Conservation (phyloP, 2,113 vertebrate species). For the Oceanodroma tethys region DNA sequence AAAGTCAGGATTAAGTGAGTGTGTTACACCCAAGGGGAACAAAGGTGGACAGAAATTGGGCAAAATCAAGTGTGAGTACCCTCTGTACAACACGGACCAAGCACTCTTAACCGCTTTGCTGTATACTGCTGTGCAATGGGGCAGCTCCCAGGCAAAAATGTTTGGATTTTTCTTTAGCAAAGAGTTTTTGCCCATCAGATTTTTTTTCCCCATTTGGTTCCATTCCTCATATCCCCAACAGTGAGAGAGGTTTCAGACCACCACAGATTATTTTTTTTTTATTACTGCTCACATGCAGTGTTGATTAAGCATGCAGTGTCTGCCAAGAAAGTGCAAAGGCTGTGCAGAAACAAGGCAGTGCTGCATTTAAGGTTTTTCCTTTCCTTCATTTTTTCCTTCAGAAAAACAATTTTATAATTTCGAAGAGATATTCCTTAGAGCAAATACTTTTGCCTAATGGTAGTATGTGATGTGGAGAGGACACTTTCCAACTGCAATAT, state of each 20-base stretch:
- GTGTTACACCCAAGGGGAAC: neutral
- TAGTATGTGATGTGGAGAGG: neutral
- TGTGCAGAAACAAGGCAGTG: neutral
- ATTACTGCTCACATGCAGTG: neutral
- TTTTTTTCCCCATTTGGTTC: neutral
- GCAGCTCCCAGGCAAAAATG: neutral
- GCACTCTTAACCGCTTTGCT: neutral
- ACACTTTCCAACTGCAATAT: neutral
- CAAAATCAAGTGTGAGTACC: neutral
- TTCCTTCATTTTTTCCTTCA: neutral
- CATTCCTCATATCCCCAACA: neutral
- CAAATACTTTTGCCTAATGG: neutral
- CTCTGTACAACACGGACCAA: rapidly evolving
- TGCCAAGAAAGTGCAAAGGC: neutral
- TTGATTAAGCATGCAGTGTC: neutral
- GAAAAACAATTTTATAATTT: neutral
- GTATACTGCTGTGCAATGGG: neutral
- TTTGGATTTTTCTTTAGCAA: neutral
- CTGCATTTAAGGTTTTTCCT: neutral
- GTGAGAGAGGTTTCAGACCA: neutral
- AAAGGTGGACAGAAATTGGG: neutral
- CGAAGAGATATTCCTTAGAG: neutral
- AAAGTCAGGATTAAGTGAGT: neutral
- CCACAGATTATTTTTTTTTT: neutral
- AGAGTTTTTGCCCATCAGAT: neutral